A percentile compares a stretch with the other conserved stretches of the same genome.
Conservation (phyloP, 2,113 vertebrate genomes). For the Dunckerocampus dactyliophorus region DNA sequence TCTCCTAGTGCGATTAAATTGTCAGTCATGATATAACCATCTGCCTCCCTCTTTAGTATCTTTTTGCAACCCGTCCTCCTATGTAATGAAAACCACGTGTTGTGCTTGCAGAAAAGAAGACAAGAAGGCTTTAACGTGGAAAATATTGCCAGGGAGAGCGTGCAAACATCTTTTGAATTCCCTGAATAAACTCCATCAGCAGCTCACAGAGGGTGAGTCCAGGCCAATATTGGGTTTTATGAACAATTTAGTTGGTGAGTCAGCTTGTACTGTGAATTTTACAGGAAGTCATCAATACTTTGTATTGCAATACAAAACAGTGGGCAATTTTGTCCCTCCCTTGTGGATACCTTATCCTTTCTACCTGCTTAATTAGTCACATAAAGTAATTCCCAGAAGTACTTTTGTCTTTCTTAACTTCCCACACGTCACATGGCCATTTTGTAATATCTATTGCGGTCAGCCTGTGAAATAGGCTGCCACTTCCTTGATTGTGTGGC, state of each 20-base stretch:
- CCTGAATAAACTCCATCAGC: slow-evolving; percentile 87
- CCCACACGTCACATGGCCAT: background rate
- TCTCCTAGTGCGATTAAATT: slow-evolving; percentile 37
- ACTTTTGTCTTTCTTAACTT: background rate
- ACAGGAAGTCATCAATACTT: slow-evolving; percentile 23
- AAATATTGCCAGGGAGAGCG: slow-evolving; percentile 93
- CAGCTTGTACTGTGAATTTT: slow-evolving; percentile 23
- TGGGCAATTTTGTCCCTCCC: slow-evolving; percentile 5
- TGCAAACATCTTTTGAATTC: slow-evolving; percentile 94
- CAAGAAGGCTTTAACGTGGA: slow-evolving; percentile 90
- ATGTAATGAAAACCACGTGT: slow-evolving; percentile 53
- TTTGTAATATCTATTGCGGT: background rate
- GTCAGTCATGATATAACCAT: slow-evolving; percentile 37
- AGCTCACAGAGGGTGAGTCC: slow-evolving; percentile 88
- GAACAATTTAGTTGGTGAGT: slow-evolving; percentile 53
- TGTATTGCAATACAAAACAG: slow-evolving; percentile 13
- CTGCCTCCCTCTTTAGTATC: slow-evolving; percentile 22
- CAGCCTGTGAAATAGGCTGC: background rate
- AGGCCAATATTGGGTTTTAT: slow-evolving; percentile 31
- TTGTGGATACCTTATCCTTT: slow-evolving; percentile 12
- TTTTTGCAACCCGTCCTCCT: slow-evolving; percentile 20
- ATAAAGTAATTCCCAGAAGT: slow-evolving; percentile 1
- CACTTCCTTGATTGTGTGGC: slow-evolving; percentile 2
- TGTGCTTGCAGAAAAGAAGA: slow-evolving; percentile 85
- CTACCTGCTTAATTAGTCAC: slow-evolving; percentile 1